phyloP scores from a whole-genome alignment of 2,888 invertebrate species.

The Temnothorax unifasciatus region DNA sequence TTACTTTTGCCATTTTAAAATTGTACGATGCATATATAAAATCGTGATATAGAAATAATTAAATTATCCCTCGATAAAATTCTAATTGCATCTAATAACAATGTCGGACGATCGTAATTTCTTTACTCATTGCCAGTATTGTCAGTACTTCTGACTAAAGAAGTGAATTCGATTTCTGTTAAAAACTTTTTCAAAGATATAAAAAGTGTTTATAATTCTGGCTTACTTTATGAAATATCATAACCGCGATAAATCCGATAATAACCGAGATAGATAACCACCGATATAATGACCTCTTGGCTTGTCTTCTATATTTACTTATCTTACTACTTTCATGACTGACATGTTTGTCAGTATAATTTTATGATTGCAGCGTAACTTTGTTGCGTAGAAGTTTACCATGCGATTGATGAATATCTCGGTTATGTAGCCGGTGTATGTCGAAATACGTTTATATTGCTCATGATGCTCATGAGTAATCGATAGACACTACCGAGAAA shows the following conservation, averaged over 20 bases:
- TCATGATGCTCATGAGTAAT: background rate
- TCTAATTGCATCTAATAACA: background rate
- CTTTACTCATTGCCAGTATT: background rate
- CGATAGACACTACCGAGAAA: background rate
- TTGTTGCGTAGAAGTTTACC: conserved; percentile 51
- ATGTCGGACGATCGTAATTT: background rate
- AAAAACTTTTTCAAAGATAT: conserved; percentile 1
- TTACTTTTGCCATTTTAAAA: background rate
- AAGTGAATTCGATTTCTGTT: conserved; percentile 4
- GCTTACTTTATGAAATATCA: conserved; percentile 45
- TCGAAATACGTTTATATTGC: background rate
- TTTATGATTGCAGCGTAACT: conserved; percentile 40
- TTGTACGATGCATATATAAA: background rate
- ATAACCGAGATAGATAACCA: conserved; percentile 41
- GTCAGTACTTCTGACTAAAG: background rate
- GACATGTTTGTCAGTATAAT: conserved; percentile 35
- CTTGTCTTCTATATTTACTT: conserved; percentile 47
- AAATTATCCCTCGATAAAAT: conserved; percentile 21
- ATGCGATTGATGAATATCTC: conserved; percentile 60
- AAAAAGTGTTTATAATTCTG: conserved; percentile 26
- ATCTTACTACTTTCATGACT: conserved; percentile 16
- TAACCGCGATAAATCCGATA: conserved; percentile 28
- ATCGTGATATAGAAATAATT: conserved; percentile 14
- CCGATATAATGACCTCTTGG: conserved; percentile 40
- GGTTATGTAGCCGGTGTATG: conserved; percentile 29